Conservation (phyloP, 2,888 invertebrate genomes). For the Dascillus cervinus region DNA sequence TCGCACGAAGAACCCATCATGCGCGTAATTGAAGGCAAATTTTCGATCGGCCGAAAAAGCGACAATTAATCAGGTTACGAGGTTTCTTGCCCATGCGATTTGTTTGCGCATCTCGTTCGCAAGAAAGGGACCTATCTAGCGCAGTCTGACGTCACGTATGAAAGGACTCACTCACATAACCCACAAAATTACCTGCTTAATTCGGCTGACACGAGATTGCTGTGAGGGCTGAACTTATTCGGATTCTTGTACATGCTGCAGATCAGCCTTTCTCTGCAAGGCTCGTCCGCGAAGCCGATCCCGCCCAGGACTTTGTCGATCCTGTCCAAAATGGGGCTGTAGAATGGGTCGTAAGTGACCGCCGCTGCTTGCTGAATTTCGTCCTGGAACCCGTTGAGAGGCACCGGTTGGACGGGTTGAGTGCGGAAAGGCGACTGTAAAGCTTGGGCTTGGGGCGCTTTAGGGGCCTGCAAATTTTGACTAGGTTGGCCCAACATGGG, state of each 20-base stretch:
- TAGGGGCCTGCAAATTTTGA: slow-evolving; percentile 17
- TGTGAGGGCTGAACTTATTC: slow-evolving; percentile 72
- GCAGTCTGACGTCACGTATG: no score
- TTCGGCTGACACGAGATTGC: slow-evolving; percentile 79
- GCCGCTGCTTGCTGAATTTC: slow-evolving; percentile 29
- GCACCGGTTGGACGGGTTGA: neutral
- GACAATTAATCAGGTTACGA: no score
- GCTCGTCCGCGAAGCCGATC: slow-evolving; percentile 61
- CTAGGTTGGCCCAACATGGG: slow-evolving; percentile 2
- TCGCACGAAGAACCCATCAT: no score
- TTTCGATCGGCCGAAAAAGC: no score
- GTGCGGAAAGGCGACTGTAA: neutral
- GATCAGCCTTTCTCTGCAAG: slow-evolving; percentile 70
- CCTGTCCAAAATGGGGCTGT: slow-evolving; percentile 69
- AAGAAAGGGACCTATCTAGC: no score
- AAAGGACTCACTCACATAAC: no score
- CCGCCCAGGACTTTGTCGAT: slow-evolving; percentile 67
- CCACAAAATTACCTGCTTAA: slow-evolving; percentile 87
- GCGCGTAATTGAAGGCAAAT: no score
- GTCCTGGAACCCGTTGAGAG: neutral
- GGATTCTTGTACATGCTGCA: slow-evolving; percentile 83
- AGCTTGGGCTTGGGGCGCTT: slow-evolving; percentile 5
- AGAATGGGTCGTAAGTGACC: slow-evolving; percentile 54
- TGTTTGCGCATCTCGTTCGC: no score
- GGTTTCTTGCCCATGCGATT: no score